A percentile compares a stretch with the other conserved stretches of the same genome.
Conservation (phyloP, 1,140 invertebrate species). For the Globodera ellingtonae region DNA sequence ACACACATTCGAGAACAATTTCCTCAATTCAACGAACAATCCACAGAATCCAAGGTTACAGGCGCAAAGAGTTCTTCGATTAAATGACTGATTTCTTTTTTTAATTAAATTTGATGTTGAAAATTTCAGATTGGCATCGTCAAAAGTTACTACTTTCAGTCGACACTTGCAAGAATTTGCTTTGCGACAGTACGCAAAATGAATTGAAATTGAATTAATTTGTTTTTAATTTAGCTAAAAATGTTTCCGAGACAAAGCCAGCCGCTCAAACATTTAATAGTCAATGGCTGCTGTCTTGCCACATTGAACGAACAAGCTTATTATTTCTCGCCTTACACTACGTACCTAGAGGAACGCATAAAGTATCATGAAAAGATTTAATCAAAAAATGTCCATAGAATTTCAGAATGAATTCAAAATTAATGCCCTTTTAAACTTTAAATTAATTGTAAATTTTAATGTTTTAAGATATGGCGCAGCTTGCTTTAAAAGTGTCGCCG, state of each 20-base stretch:
- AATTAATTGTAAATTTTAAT: no score
- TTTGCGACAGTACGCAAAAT: not conserved
- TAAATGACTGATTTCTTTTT: not conserved
- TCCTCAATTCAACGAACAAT: not conserved
- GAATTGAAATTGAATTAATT: not conserved
- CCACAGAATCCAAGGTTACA: no score
- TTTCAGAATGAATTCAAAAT: not conserved
- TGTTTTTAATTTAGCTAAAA: no score
- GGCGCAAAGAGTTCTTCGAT: not conserved
- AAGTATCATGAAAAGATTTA: not conserved
- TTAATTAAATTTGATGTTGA: not conserved
- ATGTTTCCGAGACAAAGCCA: no score
- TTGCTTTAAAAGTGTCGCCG: not conserved
- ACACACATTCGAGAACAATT: not conserved
- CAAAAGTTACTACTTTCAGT: not conserved
- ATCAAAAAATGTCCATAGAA: not conserved
- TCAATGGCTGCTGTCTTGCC: no score
- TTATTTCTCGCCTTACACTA: not conserved
- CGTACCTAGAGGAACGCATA: not conserved
- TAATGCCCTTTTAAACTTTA: not conserved
- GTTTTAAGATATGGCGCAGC: not conserved
- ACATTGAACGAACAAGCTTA: not conserved
- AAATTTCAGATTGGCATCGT: not conserved
- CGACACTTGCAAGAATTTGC: not conserved
- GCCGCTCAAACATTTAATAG: no score